A percentile compares a stretch with the other conserved stretches of the same genome.
Conservation (phyloP, 2,113 vertebrate species). For the Dipodomys merriami region DNA sequence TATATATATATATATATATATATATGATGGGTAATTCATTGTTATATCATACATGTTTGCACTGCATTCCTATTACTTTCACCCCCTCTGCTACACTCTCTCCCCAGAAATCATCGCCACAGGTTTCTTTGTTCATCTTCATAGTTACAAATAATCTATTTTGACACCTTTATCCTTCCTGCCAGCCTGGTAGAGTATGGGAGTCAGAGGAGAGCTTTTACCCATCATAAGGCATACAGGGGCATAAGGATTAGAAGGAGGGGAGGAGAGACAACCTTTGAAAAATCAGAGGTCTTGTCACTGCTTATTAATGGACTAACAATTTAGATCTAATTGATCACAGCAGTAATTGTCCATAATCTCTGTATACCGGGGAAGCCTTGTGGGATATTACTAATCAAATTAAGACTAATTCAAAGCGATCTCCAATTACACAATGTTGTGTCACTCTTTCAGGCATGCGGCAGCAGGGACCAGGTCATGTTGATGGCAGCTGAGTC, state of each 20-base stretch:
- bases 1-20: too few species aligned
- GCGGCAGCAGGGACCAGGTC: conserved; percentile 59
- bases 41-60: too few species aligned
- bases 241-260: conserved; percentile 75
- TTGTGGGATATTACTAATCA: conserved; percentile 82
- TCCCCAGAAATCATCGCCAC: too few species aligned
- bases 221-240: conserved; percentile 67
- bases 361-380: conserved; percentile 73
- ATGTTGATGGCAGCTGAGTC: conserved; percentile 53
- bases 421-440: conserved; percentile 72
- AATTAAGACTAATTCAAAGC: conserved; percentile 81
- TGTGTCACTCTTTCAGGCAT: conserved; percentile 77
- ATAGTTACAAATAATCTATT: too few species aligned
- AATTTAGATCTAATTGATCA: conserved; percentile 84
- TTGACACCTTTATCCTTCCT: too few species aligned
- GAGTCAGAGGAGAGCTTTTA: conserved; percentile 72
- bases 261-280: conserved; percentile 66
- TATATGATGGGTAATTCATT: too few species aligned
- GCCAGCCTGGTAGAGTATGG: conserved; percentile 6
- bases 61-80: too few species aligned
- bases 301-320: conserved; percentile 78
- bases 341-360: conserved; percentile 84
- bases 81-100: too few species aligned
- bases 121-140: too few species aligned
- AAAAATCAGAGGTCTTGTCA: conserved; percentile 81